phyloP scores from a whole-genome alignment of 2,113 vertebrate genomes.

The Camarhynchus parvulus region DNA sequence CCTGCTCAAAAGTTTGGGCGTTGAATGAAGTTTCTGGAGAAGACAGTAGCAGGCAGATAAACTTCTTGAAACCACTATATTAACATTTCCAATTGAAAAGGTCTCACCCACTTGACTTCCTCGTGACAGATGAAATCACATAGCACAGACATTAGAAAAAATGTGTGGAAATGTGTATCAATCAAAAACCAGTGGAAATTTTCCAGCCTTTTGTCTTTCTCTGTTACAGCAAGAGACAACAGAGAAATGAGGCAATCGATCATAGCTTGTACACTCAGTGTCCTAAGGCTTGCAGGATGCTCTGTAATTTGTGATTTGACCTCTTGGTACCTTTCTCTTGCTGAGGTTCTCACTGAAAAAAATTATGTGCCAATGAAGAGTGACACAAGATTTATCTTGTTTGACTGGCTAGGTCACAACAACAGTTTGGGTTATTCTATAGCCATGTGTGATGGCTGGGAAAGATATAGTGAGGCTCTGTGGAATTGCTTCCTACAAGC shows the following conservation, averaged over 20 bases:
- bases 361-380: conserved; percentile 56
- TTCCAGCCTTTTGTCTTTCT: neutral
- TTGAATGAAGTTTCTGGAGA: neutral
- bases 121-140: neutral
- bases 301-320: conserved; percentile 56
- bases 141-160: neutral
- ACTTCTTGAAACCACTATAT: neutral
- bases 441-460: neutral
- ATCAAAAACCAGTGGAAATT: neutral
- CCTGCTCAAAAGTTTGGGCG: neutral
- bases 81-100: neutral
- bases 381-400: conserved; percentile 64
- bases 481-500: neutral
- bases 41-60: neutral
- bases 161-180: neutral
- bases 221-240: neutral
- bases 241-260: conserved; percentile 18
- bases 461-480: conserved; percentile 2
- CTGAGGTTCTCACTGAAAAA: conserved; percentile 44
- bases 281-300: conserved; percentile 15
- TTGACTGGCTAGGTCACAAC: conserved; percentile 45
- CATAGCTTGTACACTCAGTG: neutral
- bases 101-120: neutral
- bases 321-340: conserved; percentile 14
- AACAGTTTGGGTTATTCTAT: conserved; percentile 26